A percentile compares a stretch with the other conserved stretches of the same genome.
Evolutionary conservation across 2,113 vertebrate species (phyloP).

Genomic region (Anarrhichthys ocellatus): DNA sequence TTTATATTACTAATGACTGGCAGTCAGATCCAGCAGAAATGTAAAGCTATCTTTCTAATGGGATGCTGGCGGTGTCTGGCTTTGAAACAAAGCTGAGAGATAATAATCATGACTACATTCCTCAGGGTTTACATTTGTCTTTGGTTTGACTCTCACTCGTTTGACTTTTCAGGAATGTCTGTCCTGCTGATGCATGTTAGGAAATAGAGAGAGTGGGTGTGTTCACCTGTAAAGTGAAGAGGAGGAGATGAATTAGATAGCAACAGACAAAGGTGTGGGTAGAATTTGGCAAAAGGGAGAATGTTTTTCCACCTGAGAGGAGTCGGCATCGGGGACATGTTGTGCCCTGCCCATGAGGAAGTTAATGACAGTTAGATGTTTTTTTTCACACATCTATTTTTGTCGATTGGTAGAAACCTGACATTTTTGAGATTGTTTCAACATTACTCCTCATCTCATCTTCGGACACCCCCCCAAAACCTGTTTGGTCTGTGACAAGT

Average conservation of each 20-base stretch:
- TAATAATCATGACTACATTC: constrained; percentile 45
- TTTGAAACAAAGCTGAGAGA: constrained; percentile 20
- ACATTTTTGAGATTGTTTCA: constrained; percentile 15
- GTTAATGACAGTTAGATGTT: not conserved
- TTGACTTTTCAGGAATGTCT: constrained; percentile 61
- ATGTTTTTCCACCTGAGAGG: constrained; percentile 48
- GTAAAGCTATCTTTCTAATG: constrained; percentile 23
- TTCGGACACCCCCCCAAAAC: not conserved
- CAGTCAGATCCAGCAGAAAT: not conserved
- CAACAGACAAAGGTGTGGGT: constrained; percentile 56
- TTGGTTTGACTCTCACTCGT: constrained; percentile 31
- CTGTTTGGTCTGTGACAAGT: not conserved
- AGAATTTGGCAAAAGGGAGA: constrained; percentile 29
- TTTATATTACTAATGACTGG: not conserved
- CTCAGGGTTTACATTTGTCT: constrained; percentile 29
- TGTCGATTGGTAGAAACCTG: not conserved
- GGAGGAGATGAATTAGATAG: constrained; percentile 29
- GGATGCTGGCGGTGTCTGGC: constrained; percentile 17
- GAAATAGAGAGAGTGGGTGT: constrained; percentile 14
- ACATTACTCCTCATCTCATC: not conserved
- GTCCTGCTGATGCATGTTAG: constrained; percentile 67
- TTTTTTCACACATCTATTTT: constrained; percentile 31
- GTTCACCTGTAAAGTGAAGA: constrained; percentile 4
- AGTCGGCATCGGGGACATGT: constrained; percentile 41
- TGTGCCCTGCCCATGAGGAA: constrained; percentile 44